phyloP scores from a whole-genome alignment of 2,113 vertebrate species.

The Muntiacus reevesi region DNA sequence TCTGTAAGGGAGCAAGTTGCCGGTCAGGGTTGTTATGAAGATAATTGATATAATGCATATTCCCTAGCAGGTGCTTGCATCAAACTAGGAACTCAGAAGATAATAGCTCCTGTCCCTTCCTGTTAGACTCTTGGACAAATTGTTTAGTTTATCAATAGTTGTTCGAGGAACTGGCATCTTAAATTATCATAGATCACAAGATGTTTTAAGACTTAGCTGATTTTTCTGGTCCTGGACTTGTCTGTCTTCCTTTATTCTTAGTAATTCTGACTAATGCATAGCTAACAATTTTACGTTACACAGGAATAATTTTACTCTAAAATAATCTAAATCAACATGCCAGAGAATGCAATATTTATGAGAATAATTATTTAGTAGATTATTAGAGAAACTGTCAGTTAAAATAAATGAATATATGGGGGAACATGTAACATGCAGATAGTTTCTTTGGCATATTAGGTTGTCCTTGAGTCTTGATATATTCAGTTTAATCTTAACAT shows the following conservation, averaged over 20 bases:
- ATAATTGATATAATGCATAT: background rate
- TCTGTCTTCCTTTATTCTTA: conserved; percentile 24
- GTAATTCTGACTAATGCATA: background rate
- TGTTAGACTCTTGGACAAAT: conserved; percentile 23
- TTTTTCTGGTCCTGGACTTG: conserved; percentile 3
- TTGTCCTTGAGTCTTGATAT: background rate
- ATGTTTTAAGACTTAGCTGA: background rate
- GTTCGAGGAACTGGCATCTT: background rate
- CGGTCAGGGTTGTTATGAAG: background rate
- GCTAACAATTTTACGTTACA: background rate
- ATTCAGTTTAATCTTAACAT: conserved; percentile 9
- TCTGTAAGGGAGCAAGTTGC: background rate
- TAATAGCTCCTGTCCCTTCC: background rate
- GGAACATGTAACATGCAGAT: background rate
- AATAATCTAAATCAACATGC: background rate
- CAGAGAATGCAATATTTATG: background rate
- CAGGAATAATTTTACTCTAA: conserved; percentile 22
- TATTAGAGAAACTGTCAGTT: background rate
- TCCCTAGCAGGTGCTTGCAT: background rate
- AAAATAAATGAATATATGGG: conserved; percentile 20
- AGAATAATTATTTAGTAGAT: conserved; percentile 11
- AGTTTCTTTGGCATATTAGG: conserved; percentile 26
- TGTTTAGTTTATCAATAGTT: conserved; percentile 12
- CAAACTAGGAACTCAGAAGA: background rate
- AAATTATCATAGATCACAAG: background rate